Evolutionary conservation across 1,140 invertebrate species (phyloP), one percentile per base, ranked within the genome.

Genomic region (Trichomalopsis sarcophagae): DNA sequence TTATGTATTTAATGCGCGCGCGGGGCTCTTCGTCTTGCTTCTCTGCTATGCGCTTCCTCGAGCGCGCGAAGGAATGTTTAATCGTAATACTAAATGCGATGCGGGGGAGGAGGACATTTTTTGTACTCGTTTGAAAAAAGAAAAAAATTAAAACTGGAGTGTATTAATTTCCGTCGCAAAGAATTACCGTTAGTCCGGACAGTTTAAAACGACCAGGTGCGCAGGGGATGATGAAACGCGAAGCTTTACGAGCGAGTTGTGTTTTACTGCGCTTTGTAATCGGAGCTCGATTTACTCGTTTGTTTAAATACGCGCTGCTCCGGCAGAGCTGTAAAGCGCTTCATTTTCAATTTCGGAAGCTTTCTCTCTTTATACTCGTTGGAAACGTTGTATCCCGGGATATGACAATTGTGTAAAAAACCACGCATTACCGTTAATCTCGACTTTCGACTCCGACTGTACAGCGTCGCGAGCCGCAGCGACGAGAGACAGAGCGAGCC

Each of bases 11-110:
- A 30, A 27, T 85, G 75, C 78, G 85, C 62, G 81, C 62, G 81
- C 33, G 69, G 33, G 33, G 84, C 82, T 86, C 78, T 86, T 87
- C 82, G 78, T 84, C 84, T 78, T 79, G 88, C 86, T 85, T 87
- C 85, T 86, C 33, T 36, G 33, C 33, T 36, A 36, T 36, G 33
- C 33, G 33, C 33, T 36, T 36, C 85, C 84, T 84, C 82, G 87
- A 69, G n/a, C 75, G 68, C 47, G 74, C 36, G 79, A 55, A 66
- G 10, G 62, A 86, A 82, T 84, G 85, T 76, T 87, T 81, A 40
- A 78, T 47, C 78, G 11, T 77, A 86, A 81, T 87, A 84, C 36
- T 75, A 75, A 75, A 75, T 75, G 36, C 33, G 73, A 0, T 62
- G 55, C 21, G 21, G 55, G 21, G 6, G 55, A 62, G 5, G 7